Evolutionary conservation across 2,797 vertebrate species (phyloP).

Genomic region (Megalops cyprinoides): DNA sequence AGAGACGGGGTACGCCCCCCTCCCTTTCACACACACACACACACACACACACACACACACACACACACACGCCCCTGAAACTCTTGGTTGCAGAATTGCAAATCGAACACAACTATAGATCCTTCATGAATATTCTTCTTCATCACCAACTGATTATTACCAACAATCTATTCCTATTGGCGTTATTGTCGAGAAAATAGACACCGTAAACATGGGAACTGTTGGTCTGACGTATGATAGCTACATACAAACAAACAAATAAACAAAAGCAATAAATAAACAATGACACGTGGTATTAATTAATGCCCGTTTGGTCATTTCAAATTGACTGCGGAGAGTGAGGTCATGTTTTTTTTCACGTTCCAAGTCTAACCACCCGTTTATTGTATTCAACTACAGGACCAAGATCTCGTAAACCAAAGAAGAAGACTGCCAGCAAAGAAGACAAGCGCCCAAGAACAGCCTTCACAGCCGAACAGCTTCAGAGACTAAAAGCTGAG

Average conservation of each 20-base stretch:
- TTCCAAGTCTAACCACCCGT: constrained; percentile 19
- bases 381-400: constrained; percentile 70
- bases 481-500: constrained; percentile 91
- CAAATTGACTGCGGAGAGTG: not conserved
- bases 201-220: not conserved
- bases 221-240: not conserved
- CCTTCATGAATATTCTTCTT: constrained; percentile 47
- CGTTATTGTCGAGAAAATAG: constrained; percentile 19
- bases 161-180: constrained; percentile 40
- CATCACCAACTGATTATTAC: constrained; percentile 41
- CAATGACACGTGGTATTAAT: not conserved
- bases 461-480: constrained; percentile 92
- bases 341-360: not conserved
- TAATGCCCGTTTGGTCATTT: not conserved
- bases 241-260: not conserved
- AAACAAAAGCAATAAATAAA: not conserved
- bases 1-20: constrained; percentile 30
- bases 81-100: constrained; percentile 7
- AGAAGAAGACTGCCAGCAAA: constrained; percentile 92
- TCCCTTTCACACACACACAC: not conserved
- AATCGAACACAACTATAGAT: constrained; percentile 29
- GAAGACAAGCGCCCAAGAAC: constrained; percentile 93
- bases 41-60: constrained; percentile 18
- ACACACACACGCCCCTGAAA: constrained; percentile 22
- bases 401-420: constrained; percentile 96